These are phyloP conservation scores for Anser cygnoides DNA, from an alignment of 2,113 vertebrate species.

Conservation along the genomic window DNA sequence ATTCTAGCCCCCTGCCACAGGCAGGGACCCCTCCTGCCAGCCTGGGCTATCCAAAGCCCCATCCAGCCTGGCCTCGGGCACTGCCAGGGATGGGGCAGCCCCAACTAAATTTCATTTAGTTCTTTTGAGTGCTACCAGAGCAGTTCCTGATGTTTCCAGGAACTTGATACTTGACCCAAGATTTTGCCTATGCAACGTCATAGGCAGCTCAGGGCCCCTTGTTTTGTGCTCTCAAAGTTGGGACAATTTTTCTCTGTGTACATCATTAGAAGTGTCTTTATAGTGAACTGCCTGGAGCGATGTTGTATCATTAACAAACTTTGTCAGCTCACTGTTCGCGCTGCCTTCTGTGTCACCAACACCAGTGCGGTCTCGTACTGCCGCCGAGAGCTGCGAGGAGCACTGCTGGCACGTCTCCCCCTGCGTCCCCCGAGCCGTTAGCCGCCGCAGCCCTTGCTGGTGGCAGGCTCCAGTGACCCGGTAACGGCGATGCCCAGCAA, in stretches of 20 bases:
- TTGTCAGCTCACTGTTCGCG: neutral
- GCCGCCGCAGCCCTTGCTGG: neutral
- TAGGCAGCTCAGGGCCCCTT: neutral
- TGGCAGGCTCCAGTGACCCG: neutral
- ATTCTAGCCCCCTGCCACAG: too few relatives aligned
- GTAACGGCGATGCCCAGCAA: accelerated
- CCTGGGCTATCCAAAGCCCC: too few relatives aligned
- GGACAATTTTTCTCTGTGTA: neutral
- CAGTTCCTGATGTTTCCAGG: neutral
- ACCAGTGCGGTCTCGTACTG: neutral
- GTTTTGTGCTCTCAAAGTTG: neutral
- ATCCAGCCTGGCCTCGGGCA: too few relatives aligned
- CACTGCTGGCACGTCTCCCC: accelerated
- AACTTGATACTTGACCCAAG: neutral
- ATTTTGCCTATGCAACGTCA: neutral
- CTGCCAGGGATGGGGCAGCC: too few relatives aligned
- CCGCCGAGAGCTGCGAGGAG: neutral
- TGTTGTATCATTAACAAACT: neutral
- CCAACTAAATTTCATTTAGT: neutral
- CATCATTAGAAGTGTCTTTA: neutral
- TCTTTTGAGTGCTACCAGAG: neutral
- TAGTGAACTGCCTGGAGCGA: neutral
- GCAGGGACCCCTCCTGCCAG: too few relatives aligned
- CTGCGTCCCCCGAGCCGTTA: neutral
- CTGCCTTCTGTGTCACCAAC: neutral